A percentile compares a stretch with the other conserved stretches of the same genome.
Conservation (phyloP, 2,797 vertebrate species). For the Spea hammondii region DNA sequence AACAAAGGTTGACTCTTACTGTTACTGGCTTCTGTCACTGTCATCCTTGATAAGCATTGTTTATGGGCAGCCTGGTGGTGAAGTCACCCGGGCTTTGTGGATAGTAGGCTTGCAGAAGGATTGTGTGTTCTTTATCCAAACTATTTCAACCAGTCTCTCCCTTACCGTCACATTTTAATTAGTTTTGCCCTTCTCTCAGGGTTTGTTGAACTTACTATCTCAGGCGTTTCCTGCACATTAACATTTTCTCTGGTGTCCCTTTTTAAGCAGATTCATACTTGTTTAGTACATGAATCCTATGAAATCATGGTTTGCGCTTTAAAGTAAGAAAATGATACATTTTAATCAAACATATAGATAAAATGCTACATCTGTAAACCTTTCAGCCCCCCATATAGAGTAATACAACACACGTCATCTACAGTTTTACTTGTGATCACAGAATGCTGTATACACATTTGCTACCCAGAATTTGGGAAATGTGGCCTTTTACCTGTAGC, state of each 20-base stretch:
- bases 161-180: conserved; percentile 15
- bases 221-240: conserved; percentile 6
- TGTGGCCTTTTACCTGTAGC: too few species aligned
- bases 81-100: neutral
- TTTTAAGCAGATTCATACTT: too few species aligned
- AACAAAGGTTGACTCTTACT: neutral
- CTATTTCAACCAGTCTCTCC: neutral
- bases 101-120: neutral
- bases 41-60: neutral
- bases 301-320: too few species aligned
- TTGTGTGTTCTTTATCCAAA: neutral
- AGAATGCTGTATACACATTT: too few species aligned
- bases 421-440: too few species aligned
- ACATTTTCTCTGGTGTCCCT: neutral
- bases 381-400: too few species aligned
- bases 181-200: neutral
- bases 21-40: neutral
- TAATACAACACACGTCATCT: too few species aligned
- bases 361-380: too few species aligned
- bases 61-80: neutral
- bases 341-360: too few species aligned
- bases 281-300: too few species aligned
- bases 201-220: conserved; percentile 13
- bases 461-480: too few species aligned
- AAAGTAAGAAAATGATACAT: too few species aligned